Base-by-base conservation (phyloP, 2,888 invertebrate genomes). In the Melitaea athalia region DNA sequence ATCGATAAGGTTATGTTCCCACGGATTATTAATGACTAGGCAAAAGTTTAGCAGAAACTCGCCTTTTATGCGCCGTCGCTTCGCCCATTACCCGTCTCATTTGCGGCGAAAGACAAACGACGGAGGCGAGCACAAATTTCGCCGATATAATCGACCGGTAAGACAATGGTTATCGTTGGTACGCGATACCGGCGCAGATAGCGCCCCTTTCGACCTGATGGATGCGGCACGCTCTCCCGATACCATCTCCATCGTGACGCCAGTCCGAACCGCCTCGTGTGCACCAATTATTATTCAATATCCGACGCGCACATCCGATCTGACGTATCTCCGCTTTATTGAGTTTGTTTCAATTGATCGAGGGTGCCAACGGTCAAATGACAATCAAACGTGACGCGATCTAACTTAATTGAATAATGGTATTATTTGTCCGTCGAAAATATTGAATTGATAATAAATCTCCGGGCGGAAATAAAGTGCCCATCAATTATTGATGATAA, bases 271-370 rank as follows among this genome's bases (percentile, higher is more conserved):
- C 57, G 57, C 57, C 82, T 82, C 84, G 84, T 84, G 84, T 87
- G 89, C 86, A 89, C 89, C 91, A 91, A 91, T 92, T 91, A 91
- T 90, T 90, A 91, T 91, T 91, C 91, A 91, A 92, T 92, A 90
- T 79, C 73, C 74, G 67, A 79, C 73, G 72, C 66, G 67, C 72
- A 70, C 66, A 68, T 67, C 66, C 66, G 65, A 71, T 62, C 47
- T 52, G 70, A 69, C 72, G 67, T 69, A 72, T 69, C 75, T 74
- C 70, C 76, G 80, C 83, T 84, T 82, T 43, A 66, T 66, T 57
- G 63, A 63, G 53, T 42, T 59, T 55, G 55, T 61, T 63, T 63
- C 76, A 75, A 81, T 82, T 82, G 85, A 83, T 85, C 86, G 81
- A 77, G 80, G 81, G 76, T 80, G 76, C 76, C 75, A 73, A 78